phyloP scores from a whole-genome alignment of 1,140 invertebrate species.

The Tachypleus tridentatus region DNA sequence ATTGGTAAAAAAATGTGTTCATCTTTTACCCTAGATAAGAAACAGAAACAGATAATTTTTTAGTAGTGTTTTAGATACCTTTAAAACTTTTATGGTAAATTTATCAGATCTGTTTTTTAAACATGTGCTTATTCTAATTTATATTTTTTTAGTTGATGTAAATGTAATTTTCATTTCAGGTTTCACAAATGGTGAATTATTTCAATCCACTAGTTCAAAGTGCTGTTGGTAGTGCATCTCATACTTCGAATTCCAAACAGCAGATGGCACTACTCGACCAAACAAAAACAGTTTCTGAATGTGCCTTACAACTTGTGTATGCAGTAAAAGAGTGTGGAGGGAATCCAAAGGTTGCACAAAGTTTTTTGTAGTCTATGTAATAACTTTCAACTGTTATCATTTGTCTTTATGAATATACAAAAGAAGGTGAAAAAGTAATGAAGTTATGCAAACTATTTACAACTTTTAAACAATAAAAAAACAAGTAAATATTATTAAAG shows the following conservation, averaged over 20 bases:
- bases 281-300: conserved; percentile 86
- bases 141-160: too few species aligned
- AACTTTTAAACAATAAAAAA: too few species aligned
- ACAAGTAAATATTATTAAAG: too few species aligned
- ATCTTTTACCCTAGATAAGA: too few species aligned
- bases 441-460: too few species aligned
- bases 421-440: too few species aligned
- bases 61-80: too few species aligned
- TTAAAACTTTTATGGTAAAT: background rate
- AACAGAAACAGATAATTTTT: too few species aligned
- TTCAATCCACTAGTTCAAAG: conserved; percentile 71
- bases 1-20: background rate
- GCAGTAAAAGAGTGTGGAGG: conserved; percentile 79
- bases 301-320: conserved; percentile 68
- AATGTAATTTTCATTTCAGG: conserved; percentile 25
- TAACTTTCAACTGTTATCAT: too few species aligned
- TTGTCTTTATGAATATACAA: too few species aligned
- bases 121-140: background rate
- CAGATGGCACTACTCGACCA: conserved; percentile 82
- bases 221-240: conserved; percentile 68
- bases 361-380: background rate
- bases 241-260: conserved; percentile 75
- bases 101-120: background rate
- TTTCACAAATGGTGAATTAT: conserved; percentile 66
- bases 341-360: conserved; percentile 66